phyloP scores from a whole-genome alignment of 1,140 invertebrate genomes.

The Pseudomyrmex dendroicus region DNA sequence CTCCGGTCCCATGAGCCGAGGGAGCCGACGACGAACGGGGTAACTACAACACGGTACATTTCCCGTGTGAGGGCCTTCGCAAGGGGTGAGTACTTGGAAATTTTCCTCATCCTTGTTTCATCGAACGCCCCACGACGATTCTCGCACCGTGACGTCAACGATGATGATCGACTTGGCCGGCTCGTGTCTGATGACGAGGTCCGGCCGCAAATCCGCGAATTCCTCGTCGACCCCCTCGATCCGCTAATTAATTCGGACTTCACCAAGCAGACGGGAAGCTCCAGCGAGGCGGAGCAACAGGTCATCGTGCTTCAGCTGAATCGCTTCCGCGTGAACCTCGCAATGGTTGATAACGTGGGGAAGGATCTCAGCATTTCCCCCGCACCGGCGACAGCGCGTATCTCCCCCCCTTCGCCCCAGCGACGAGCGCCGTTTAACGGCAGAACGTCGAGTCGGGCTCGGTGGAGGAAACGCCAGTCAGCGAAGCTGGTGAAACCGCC shows the following conservation, averaged over 20 bases:
- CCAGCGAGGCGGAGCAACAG: neutral
- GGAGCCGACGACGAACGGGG: no score
- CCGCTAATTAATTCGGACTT: neutral
- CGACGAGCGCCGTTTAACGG: neutral
- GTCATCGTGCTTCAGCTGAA: neutral
- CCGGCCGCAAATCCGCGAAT: no score
- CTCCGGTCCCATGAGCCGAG: no score
- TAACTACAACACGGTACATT: no score
- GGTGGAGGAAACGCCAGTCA: neutral
- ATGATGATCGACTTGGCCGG: no score
- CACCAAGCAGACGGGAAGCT: neutral
- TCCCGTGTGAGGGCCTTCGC: no score
- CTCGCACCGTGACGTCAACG: no score
- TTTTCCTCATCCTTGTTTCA: no score
- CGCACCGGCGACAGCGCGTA: neutral
- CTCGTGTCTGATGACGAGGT: no score
- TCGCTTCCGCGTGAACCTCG: neutral
- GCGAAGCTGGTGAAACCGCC: constrained; percentile 12
- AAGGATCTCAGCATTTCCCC: neutral
- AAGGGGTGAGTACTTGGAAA: no score
- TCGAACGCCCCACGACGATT: no score
- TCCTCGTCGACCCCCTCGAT: neutral
- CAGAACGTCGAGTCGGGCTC: neutral
- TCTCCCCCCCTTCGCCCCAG: neutral
- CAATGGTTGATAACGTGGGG: neutral